phyloP scores from a whole-genome alignment of 1,140 invertebrate genomes.

The Rhynchophorus ferrugineus region DNA sequence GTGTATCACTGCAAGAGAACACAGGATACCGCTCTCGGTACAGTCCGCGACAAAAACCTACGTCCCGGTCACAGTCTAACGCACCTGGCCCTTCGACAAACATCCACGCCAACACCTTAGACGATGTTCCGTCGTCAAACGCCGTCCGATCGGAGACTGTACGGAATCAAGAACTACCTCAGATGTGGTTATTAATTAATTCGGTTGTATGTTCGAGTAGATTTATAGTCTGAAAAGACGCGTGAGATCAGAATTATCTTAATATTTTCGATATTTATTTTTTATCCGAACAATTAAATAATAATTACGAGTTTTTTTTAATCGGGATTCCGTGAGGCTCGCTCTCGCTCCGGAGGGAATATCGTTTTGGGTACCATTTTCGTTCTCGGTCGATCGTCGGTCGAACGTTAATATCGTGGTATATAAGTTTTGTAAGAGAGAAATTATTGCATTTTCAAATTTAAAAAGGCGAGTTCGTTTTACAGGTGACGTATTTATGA shows the following conservation, averaged over 20 bases:
- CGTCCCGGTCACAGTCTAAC: background rate
- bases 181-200: constrained; percentile 7
- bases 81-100: too few relatives aligned
- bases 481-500: constrained; percentile 16
- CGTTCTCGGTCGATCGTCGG: too few relatives aligned
- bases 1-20: background rate
- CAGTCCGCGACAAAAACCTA: background rate
- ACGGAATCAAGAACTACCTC: constrained; percentile 5
- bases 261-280: background rate
- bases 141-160: background rate
- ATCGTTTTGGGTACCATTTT: too few relatives aligned
- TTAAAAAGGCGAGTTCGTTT: constrained; percentile 3
- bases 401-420: too few relatives aligned
- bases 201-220: background rate
- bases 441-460: too few relatives aligned
- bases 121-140: too few relatives aligned
- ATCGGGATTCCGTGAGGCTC: too few relatives aligned
- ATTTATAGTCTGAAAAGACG: constrained; percentile 1
- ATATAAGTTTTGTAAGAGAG: constrained; percentile 4
- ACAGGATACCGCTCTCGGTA: background rate
- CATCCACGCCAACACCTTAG: too few relatives aligned
- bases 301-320: too few relatives aligned
- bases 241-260: constrained; percentile 3
- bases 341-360: too few relatives aligned
- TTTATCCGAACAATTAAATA: too few relatives aligned